Percentiles rank a stretch among this genome's conserved stretches.
Evolutionary conservation across 37 sponge, comb jelly and placozoan genomes (phyloP).

Genomic region (Corticium candelabrum): DNA sequence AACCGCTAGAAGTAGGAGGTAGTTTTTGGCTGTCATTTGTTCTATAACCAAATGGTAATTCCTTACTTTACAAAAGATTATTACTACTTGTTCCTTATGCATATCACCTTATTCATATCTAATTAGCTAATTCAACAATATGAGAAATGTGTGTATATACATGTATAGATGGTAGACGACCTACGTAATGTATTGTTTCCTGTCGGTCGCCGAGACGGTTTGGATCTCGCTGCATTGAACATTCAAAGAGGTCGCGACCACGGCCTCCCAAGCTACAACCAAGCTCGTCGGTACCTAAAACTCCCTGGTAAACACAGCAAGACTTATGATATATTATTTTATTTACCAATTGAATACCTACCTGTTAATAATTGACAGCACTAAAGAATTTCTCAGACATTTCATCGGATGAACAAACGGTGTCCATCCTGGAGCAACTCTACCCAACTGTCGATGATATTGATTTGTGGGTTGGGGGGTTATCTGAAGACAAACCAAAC

Average conservation of each 20-base stretch:
- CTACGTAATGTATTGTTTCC: neutral
- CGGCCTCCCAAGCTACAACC: conserved; percentile 65
- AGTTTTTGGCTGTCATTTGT: too few species aligned
- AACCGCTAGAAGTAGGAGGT: too few species aligned
- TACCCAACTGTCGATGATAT: neutral
- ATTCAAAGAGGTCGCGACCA: conserved; percentile 89
- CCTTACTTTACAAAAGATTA: too few species aligned
- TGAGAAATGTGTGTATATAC: neutral
- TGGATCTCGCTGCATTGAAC: conserved; percentile 74
- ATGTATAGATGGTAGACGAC: conserved; percentile 9
- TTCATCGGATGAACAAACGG: neutral
- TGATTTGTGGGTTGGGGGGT: neutral
- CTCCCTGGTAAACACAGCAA: neutral
- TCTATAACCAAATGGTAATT: too few species aligned
- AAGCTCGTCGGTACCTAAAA: neutral
- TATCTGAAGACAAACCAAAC: neutral
- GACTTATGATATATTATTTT: neutral
- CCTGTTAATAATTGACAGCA: too few species aligned
- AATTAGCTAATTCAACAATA: neutral
- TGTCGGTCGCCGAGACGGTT: conserved; percentile 16
- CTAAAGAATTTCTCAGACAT: neutral
- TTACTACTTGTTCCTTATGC: too few species aligned
- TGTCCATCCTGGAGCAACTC: neutral
- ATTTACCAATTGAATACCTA: neutral
- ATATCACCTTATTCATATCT: too few species aligned